A percentile compares a stretch with the other conserved stretches of the same genome.
Evolutionary conservation across 2,797 vertebrate genomes (phyloP).

Genomic region (Acrocephalus scirpaceus): DNA sequence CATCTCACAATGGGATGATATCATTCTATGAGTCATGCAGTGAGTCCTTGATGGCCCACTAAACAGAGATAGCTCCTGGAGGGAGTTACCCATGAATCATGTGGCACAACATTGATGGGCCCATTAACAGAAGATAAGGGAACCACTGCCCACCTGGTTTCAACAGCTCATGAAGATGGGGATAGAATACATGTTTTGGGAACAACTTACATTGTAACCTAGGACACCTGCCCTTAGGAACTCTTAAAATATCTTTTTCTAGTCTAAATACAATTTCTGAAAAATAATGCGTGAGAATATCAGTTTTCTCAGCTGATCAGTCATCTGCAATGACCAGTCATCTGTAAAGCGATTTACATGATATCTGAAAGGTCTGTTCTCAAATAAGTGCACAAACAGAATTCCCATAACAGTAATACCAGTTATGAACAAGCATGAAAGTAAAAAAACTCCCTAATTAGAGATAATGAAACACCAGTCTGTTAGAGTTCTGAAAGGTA

Average conservation of each 20-base stretch:
- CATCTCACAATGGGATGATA: too few relatives aligned
- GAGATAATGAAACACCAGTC: not conserved
- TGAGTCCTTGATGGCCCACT: too few relatives aligned
- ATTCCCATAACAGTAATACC: slow-evolving; percentile 24
- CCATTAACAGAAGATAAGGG: too few relatives aligned
- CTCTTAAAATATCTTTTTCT: not conserved
- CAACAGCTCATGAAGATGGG: too few relatives aligned
- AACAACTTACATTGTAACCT: too few relatives aligned
- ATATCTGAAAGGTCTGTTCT: slow-evolving; percentile 13
- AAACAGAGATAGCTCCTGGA: too few relatives aligned
- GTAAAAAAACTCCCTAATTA: slow-evolving; percentile 28
- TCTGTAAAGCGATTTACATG: slow-evolving; percentile 27
- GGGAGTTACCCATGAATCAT: too few relatives aligned
- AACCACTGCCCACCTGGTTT: too few relatives aligned
- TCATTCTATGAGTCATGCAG: too few relatives aligned
- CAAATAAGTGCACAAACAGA: slow-evolving; percentile 38
- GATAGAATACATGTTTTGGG: too few relatives aligned
- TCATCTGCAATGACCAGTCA: not conserved
- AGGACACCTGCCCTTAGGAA: not conserved
- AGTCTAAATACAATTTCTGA: not conserved
- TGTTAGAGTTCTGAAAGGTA: not conserved
- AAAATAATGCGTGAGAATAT: not conserved
- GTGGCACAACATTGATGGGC: too few relatives aligned
- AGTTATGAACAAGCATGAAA: not conserved
- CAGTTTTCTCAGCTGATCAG: not conserved